phyloP scores from a whole-genome alignment of 2,888 invertebrate species.

The Trichogramma dendrolimi region DNA sequence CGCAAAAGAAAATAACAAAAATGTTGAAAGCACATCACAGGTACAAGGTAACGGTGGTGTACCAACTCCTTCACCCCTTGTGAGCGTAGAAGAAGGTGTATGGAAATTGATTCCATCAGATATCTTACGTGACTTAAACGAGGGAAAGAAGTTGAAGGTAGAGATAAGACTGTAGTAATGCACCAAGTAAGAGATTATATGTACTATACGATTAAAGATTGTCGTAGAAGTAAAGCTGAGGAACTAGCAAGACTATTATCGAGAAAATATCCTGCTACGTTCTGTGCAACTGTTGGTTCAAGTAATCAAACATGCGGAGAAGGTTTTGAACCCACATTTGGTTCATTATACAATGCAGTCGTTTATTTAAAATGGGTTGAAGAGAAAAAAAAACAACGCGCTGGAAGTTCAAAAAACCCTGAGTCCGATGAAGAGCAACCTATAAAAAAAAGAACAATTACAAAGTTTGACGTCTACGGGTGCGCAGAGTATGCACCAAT shows the following conservation, averaged over 20 bases:
- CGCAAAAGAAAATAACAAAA: too few relatives aligned
- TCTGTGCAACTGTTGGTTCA: conserved; percentile 10
- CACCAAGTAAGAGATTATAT: conserved; percentile 17
- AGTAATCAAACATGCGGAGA: too few relatives aligned
- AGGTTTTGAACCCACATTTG: too few relatives aligned
- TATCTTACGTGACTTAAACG: neutral
- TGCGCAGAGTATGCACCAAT: neutral
- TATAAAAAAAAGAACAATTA: neutral
- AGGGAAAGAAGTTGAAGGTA: conserved; percentile 1
- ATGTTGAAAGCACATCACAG: too few relatives aligned
- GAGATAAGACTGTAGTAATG: conserved; percentile 13
- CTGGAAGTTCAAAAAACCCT: too few relatives aligned
- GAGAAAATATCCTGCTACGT: conserved; percentile 17
- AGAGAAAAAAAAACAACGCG: too few relatives aligned
- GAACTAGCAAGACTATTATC: conserved; percentile 19
- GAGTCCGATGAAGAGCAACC: too few relatives aligned
- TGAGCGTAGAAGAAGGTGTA: neutral
- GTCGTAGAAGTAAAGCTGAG: conserved; percentile 1
- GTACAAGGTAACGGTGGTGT: too few relatives aligned
- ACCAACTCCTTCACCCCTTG: too few relatives aligned
- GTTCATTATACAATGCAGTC: too few relatives aligned
- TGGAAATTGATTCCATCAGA: neutral
- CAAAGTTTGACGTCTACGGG: neutral
- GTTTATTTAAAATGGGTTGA: too few relatives aligned
- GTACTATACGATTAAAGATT: conserved; percentile 14